These are phyloP conservation scores for Monoplex corrugatus DNA, from an alignment of 2,888 invertebrate species.

Conservation along the genomic window DNA sequence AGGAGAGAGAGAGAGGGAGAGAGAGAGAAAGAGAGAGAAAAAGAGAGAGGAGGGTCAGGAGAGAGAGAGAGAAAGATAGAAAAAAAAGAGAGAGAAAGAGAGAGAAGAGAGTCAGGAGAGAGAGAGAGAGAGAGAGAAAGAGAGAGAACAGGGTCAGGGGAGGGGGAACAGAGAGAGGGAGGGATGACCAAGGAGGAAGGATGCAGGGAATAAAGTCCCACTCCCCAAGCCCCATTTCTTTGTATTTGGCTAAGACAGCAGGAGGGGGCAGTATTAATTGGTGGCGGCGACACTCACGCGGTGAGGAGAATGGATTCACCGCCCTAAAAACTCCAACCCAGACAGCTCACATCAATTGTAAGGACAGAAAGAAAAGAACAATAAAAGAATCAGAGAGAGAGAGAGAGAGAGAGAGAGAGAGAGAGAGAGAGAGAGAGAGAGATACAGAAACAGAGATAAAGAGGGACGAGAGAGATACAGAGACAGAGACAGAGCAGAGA, in stretches of 20 bases:
- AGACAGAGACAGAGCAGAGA: not conserved
- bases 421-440: not conserved
- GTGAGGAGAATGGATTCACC: no score
- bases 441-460: not conserved
- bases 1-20: not conserved
- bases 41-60: not conserved
- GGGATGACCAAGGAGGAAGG: no score
- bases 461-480: not conserved
- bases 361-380: not conserved
- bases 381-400: not conserved
- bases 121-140: no score
- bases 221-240: no score
- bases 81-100: not conserved
- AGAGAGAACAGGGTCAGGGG: no score
- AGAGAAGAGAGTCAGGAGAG: not conserved
- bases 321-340: no score
- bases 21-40: not conserved
- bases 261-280: no score
- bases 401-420: not conserved
- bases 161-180: no score
- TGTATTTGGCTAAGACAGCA: no score
- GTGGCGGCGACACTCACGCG: no score
- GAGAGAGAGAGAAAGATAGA: not conserved
- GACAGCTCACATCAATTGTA: no score
- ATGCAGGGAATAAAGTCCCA: no score